Base-by-base conservation (phyloP, 2,113 vertebrate species). In the Chloropsis hardwickii region DNA sequence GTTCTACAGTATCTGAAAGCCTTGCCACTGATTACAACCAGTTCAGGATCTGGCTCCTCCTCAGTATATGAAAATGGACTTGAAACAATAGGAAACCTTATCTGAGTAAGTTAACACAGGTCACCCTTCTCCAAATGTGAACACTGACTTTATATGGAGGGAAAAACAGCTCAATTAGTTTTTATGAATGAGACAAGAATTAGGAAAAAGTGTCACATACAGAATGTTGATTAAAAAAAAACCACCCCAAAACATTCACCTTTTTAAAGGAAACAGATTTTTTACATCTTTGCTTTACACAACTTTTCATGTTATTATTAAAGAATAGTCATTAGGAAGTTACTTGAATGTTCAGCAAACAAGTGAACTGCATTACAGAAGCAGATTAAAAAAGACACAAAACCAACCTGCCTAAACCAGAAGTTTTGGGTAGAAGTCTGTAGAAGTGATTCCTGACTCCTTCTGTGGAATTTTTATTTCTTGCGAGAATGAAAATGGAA, bases 61-160 rank as follows among this genome's bases (percentile, higher is more conserved):
- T 97, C 47, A 50, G 33, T 91, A 33, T 31, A 83, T 87, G 92
- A 94, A 82, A 94, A 93, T 80, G 62, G 62, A 72, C 17, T 93
- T 88, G 91, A 90, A 97, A 95, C 93, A 92, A 67, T 88, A 73
- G 94, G 69, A 86, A 88, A 97, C 78, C 27, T 96, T 97, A 94
- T 97, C 95, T 64, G 62, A 96, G 94, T 40, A 94, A 96, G 66
- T 95, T 88, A 85, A 77, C 86, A 89, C 47, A 73, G 83, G 84
- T 92, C 65, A 71, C 72, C 81, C 64, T 91, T 84, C 89, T 82
- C 61, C 1, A 79, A 80, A 92, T 2, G 6, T 79, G 81, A 92
- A 89, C 21, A 66, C 18, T 50, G 57, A 92, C 73, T 80, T 70
- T n/a, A 81, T 12, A 67, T 1, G 1, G 57, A 62, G 9, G 40